Conservation (phyloP, 1,140 invertebrate genomes). For the Protaetia brevitarsis region DNA sequence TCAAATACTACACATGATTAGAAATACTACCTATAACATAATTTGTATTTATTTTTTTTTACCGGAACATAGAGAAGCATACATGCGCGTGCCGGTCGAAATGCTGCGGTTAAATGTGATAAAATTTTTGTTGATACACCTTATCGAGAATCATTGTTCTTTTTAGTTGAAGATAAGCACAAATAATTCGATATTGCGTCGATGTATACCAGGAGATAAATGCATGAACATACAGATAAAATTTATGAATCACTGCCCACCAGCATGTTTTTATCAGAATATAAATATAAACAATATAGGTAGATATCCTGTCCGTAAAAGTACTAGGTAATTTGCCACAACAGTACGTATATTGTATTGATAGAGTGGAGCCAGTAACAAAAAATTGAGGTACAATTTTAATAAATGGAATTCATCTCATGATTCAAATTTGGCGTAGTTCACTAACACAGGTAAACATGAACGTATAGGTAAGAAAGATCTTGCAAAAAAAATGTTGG, state of each 20-base stretch:
- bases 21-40: too few species aligned
- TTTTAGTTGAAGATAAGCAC: not conserved
- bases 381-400: too few species aligned
- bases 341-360: too few species aligned
- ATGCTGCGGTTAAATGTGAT: not conserved
- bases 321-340: too few species aligned
- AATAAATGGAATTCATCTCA: too few species aligned
- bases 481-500: too few species aligned
- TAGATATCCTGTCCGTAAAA: not conserved
- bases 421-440: too few species aligned
- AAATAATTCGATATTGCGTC: not conserved
- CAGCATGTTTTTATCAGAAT: not conserved
- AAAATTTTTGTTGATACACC: slow-evolving; percentile 2
- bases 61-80: not conserved
- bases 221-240: not conserved
- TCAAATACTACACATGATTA: not conserved
- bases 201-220: not conserved
- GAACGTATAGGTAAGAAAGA: too few species aligned
- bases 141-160: slow-evolving; percentile 8
- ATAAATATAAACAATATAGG: not conserved
- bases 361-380: too few species aligned
- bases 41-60: not conserved
- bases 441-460: too few species aligned
- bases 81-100: not conserved
- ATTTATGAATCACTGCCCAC: not conserved